Base-by-base conservation (phyloP, 2,797 vertebrate species). In the Mus spretus region DNA sequence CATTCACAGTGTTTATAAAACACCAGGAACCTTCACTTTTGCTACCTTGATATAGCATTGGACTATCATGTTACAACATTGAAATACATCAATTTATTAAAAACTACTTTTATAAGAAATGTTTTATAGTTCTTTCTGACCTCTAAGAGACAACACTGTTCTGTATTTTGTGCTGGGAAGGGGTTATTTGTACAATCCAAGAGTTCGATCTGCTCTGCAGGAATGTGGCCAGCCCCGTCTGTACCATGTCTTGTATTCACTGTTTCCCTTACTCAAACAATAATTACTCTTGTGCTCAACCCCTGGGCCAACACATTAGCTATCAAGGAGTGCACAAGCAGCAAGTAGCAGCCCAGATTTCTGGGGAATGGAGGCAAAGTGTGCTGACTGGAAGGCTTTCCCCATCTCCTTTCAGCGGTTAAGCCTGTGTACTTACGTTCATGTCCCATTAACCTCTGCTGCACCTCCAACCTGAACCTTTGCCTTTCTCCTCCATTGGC, bases 61-160 rank as follows among this genome's bases (percentile, higher is more conserved):
- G 97, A 98, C 97, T 98, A 98, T 98, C 98, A 98, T 98, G 98
- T 98, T 96, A 98, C 92, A 97, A 94, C 97, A 97, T 97, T 98
- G 98, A 98, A 98, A 98, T 98, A 98, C 98, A 98, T 98, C 97
- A 26, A 97, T 99, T 99, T 99, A 99, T 99, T 99, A 99, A 99
- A 98, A 98, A 98, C 96, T 98, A 98, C 98, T 98, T 98, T 98
- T 98, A 81, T 98, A 98, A 98, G 98, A 98, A 96, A 97, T 84
- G 89, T 87, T 65, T 79, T 81, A 14, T 72, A 81, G 92, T 97
- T 81, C 86, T 98, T 95, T 97, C 94, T 97, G 77, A 89, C 91
- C 77, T 90, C 75, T n/a, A 44, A 37, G 59, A 87, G 40, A 75
- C 6, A n/a, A 4, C 10, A 0, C 67, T 75, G 19, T 84, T 72